Percentiles rank a stretch among this genome's conserved stretches.
Evolutionary conservation across 2,797 vertebrate species (phyloP).

Genomic region (Cossypha polioptera): DNA sequence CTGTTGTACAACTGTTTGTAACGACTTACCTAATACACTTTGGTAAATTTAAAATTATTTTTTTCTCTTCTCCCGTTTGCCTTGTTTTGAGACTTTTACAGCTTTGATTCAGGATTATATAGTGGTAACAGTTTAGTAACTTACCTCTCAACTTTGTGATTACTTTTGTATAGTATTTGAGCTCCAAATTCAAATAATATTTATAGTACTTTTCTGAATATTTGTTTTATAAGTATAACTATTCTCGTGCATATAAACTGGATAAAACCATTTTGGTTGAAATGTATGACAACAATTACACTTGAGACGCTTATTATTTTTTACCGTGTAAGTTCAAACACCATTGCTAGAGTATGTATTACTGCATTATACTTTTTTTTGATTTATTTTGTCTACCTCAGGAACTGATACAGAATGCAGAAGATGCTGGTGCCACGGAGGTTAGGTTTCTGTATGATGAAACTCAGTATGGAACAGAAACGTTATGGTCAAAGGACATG

Average conservation of each 20-base stretch:
- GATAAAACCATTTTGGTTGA: not conserved
- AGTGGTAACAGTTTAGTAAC: not conserved
- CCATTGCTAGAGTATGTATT: not conserved
- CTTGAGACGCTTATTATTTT: not conserved
- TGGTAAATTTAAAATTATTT: not conserved
- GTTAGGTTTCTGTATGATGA: conserved; percentile 97
- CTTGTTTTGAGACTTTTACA: not conserved
- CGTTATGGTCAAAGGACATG: conserved; percentile 94
- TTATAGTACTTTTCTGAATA: not conserved
- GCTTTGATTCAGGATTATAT: not conserved
- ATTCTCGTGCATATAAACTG: not conserved
- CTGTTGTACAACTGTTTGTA: not conserved
- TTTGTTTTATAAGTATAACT: not conserved
- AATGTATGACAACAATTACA: not conserved
- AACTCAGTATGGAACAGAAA: conserved; percentile 92
- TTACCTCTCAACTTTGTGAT: not conserved
- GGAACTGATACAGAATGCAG: conserved; percentile 99
- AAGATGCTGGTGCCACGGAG: conserved; percentile 96
- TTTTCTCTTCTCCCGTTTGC: not conserved
- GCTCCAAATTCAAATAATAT: not conserved
- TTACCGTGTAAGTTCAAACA: not conserved
- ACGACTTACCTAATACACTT: not conserved
- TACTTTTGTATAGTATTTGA: not conserved
- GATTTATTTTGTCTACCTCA: conserved; percentile 51
- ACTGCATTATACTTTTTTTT: not conserved